A percentile compares a stretch with the other conserved stretches of the same genome.
Conservation (phyloP, 2,888 invertebrate species). For the Parochlus steinenii region DNA sequence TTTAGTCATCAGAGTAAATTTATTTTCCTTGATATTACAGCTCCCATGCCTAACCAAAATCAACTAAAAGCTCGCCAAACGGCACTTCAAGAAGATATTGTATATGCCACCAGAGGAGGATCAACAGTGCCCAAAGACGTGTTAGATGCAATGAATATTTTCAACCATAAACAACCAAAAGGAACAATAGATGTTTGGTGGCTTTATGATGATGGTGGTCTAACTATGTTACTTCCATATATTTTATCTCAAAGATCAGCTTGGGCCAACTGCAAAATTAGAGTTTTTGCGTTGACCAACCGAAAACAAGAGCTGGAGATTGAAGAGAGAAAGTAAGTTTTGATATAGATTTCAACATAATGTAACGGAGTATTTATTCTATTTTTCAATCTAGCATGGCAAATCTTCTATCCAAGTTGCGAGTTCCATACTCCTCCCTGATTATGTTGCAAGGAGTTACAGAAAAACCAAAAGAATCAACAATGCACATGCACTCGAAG, state of each 20-base stretch:
- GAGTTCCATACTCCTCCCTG: constrained; percentile 83
- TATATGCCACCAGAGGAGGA: constrained; percentile 34
- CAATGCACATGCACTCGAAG: constrained; percentile 54
- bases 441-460: constrained; percentile 83
- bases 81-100: constrained; percentile 32
- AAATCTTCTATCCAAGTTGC: constrained; percentile 78
- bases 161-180: constrained; percentile 58
- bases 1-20: neutral
- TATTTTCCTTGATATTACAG: constrained; percentile 3
- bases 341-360: neutral
- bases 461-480: constrained; percentile 60
- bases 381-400: constrained; percentile 74
- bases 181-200: constrained; percentile 91
- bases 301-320: constrained; percentile 57
- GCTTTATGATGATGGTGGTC: constrained; percentile 85
- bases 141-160: constrained; percentile 51
- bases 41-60: constrained; percentile 13
- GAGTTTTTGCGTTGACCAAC: constrained; percentile 71
- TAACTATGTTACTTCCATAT: constrained; percentile 71
- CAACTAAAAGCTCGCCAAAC: constrained; percentile 11
- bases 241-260: constrained; percentile 62
- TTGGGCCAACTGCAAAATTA: constrained; percentile 60
- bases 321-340: constrained; percentile 68
- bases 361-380: constrained; percentile 12
- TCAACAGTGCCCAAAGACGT: constrained; percentile 45